These are phyloP conservation scores for Ephialtes manifestator DNA, from an alignment of 2,888 invertebrate genomes.

Conservation along the genomic window DNA sequence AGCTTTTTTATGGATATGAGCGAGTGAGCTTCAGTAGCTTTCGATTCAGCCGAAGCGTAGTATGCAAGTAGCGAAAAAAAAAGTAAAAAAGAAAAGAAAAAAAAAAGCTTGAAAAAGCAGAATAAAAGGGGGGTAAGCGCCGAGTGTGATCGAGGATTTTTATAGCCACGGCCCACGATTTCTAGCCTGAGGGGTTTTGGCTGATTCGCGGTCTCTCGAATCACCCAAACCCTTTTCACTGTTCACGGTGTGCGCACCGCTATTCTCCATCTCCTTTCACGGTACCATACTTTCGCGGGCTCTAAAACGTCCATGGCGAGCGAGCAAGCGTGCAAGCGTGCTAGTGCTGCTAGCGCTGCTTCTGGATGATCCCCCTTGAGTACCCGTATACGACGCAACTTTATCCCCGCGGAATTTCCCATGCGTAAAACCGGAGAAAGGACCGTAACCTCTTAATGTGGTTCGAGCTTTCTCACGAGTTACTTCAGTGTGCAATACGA, in stretches of 20 bases:
- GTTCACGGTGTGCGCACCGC: neutral
- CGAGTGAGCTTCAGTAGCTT: conserved; percentile 1
- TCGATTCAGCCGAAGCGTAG: conserved; percentile 16
- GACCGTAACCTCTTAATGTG: conserved; percentile 55
- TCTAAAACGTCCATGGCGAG: conserved; percentile 37
- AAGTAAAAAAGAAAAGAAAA: conserved; percentile 16
- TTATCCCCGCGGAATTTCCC: conserved; percentile 62
- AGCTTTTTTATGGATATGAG: conserved; percentile 22
- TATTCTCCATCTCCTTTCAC: conserved; percentile 12
- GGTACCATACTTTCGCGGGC: conserved; percentile 14
- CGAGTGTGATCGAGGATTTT: conserved; percentile 71
- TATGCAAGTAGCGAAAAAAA: conserved; percentile 26
- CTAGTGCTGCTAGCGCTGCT: conserved; percentile 8
- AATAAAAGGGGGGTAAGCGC: conserved; percentile 45
- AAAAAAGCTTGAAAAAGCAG: conserved; percentile 41
- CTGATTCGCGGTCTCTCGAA: conserved; percentile 70
- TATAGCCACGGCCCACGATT: conserved; percentile 60
- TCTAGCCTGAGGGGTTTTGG: conserved; percentile 55
- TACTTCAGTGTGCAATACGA: conserved; percentile 31
- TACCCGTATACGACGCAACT: conserved; percentile 55
- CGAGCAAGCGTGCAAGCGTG: no score
- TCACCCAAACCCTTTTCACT: conserved; percentile 59
- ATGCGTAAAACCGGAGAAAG: conserved; percentile 49
- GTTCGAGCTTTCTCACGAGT: conserved; percentile 55
- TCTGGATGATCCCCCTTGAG: conserved; percentile 38